Evolutionary conservation across 2,113 vertebrate species (phyloP).

Genomic region (Xerus inauris): DNA sequence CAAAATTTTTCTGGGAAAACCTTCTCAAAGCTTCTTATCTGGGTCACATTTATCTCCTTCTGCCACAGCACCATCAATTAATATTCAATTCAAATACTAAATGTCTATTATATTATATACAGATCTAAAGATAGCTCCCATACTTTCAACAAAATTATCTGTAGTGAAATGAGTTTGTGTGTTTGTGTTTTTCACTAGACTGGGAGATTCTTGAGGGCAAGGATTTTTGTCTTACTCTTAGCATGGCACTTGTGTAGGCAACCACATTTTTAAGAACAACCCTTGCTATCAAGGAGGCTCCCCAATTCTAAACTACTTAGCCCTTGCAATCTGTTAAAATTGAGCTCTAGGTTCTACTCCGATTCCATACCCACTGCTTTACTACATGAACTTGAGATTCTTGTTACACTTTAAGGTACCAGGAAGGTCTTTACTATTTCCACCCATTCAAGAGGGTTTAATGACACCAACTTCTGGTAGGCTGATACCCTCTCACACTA

Average conservation of each 20-base stretch:
- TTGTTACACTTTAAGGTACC: neutral
- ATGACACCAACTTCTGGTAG: neutral
- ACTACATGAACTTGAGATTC: neutral
- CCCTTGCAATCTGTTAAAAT: neutral
- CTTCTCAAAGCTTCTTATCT: neutral
- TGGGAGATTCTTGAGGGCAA: neutral
- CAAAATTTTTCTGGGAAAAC: neutral
- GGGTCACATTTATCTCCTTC: neutral
- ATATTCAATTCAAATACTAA: neutral
- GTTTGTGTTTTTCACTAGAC: neutral
- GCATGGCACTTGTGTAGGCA: neutral
- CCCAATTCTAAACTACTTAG: neutral
- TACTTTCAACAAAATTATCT: neutral
- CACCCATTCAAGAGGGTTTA: neutral
- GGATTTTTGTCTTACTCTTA: neutral
- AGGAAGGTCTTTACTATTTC: neutral
- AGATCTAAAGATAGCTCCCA: neutral
- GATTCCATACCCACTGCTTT: neutral
- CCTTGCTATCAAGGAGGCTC: neutral
- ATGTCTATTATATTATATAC: neutral
- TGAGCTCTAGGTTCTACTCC: neutral
- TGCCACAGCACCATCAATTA: neutral
- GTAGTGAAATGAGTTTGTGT: neutral
- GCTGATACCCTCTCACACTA: neutral
- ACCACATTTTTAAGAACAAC: slow-evolving; percentile 15